These are phyloP conservation scores for Nasonia longicornis DNA, from an alignment of 1,140 invertebrate genomes.

Conservation along the genomic window DNA sequence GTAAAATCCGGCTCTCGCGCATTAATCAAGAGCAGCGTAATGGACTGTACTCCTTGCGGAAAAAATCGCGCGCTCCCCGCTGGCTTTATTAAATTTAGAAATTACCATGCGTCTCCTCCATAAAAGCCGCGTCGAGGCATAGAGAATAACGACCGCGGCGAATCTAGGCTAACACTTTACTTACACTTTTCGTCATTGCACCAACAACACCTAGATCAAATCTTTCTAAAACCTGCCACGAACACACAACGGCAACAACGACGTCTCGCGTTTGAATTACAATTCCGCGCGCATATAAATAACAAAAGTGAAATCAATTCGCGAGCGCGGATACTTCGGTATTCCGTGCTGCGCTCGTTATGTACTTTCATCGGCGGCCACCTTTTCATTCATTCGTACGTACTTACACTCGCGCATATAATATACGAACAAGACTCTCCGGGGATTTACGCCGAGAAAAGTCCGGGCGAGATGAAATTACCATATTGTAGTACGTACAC, in stretches of 20 bases:
- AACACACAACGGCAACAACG: neutral
- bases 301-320: conserved; percentile 32
- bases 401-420: neutral
- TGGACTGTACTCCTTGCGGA: neutral
- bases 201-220: neutral
- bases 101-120: neutral
- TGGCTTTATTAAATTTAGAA: neutral
- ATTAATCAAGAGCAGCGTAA: neutral
- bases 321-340: neutral
- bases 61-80: neutral
- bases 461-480: neutral
- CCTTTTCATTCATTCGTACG: neutral
- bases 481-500: neutral
- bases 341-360: neutral
- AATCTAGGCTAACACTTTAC: neutral
- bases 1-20: neutral
- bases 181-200: conserved; percentile 10
- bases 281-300: conserved; percentile 16
- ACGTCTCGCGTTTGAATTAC: neutral
- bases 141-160: neutral
- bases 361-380: conserved; percentile 13
- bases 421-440: neutral
- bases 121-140: neutral
- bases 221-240: neutral
- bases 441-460: neutral